A percentile compares a stretch with the other conserved stretches of the same genome.
phyloP scores from a whole-genome alignment of 2,888 invertebrate species.

The Ectropis crepuscularia region DNA sequence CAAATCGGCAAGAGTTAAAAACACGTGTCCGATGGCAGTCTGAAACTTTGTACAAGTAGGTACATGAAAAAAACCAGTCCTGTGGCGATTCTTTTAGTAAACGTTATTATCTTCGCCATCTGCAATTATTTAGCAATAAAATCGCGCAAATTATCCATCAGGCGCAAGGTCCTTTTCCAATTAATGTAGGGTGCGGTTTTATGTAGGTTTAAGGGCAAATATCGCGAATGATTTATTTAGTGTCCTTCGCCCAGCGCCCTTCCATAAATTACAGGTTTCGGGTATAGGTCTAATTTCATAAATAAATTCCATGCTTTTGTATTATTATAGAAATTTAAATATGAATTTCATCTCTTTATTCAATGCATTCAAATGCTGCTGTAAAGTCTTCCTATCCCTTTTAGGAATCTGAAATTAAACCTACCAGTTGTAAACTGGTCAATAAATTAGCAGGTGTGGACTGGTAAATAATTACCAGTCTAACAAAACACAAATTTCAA shows the following conservation, averaged over 20 bases:
- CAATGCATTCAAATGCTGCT: slow-evolving; percentile 1
- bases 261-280: slow-evolving; percentile 56
- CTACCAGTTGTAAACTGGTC: neutral
- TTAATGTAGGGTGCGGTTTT: slow-evolving; percentile 44
- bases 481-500: too few species aligned
- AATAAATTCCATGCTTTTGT: slow-evolving; percentile 47
- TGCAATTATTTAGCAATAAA: slow-evolving; percentile 32
- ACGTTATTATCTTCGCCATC: slow-evolving; percentile 20
- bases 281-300: slow-evolving; percentile 52
- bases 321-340: slow-evolving; percentile 39
- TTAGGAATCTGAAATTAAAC: neutral
- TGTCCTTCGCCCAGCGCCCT: slow-evolving; percentile 47
- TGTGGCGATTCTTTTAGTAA: slow-evolving; percentile 6
- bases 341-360: slow-evolving; percentile 29
- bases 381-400: slow-evolving; percentile 6
- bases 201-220: slow-evolving; percentile 46
- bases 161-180: slow-evolving; percentile 43
- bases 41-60: too few species aligned
- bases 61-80: too few species aligned
- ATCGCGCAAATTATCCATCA: slow-evolving; percentile 35
- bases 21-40: too few species aligned
- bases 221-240: slow-evolving; percentile 56
- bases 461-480: too few species aligned
- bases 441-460: too few species aligned
- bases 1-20: too few species aligned